These are phyloP conservation scores for Nephrotoma appendiculata DNA, from an alignment of 2,888 invertebrate genomes.

Conservation along the genomic window DNA sequence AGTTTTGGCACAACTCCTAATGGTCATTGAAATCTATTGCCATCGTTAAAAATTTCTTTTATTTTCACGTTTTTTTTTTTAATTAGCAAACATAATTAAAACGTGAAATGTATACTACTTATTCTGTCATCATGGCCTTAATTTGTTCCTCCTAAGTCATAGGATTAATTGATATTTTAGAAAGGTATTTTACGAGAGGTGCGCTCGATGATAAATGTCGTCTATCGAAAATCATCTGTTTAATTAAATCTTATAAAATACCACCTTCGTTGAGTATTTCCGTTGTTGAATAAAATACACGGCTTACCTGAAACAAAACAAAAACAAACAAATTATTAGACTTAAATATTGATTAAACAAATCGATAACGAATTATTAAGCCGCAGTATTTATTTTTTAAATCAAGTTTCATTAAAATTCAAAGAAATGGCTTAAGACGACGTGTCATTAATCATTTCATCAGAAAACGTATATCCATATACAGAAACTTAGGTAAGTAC, in stretches of 20 bases:
- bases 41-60: neutral
- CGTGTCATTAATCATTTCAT: neutral
- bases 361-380: neutral
- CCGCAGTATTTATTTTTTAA: too few species aligned
- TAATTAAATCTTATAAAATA: neutral
- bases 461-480: neutral
- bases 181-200: neutral
- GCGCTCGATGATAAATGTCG: neutral
- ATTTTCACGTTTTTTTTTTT: neutral
- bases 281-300: neutral
- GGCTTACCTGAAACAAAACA: neutral
- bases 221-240: neutral
- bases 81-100: neutral
- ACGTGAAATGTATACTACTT: neutral
- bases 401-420: neutral
- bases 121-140: neutral
- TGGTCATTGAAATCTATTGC: neutral
- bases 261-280: neutral
- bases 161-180: neutral
- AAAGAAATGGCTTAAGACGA: neutral
- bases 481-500: neutral
- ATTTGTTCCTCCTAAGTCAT: neutral
- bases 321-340: neutral
- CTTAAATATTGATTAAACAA: neutral
- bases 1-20: neutral